Conservation (phyloP, 1,140 invertebrate species). For the Pantala flavescens region DNA sequence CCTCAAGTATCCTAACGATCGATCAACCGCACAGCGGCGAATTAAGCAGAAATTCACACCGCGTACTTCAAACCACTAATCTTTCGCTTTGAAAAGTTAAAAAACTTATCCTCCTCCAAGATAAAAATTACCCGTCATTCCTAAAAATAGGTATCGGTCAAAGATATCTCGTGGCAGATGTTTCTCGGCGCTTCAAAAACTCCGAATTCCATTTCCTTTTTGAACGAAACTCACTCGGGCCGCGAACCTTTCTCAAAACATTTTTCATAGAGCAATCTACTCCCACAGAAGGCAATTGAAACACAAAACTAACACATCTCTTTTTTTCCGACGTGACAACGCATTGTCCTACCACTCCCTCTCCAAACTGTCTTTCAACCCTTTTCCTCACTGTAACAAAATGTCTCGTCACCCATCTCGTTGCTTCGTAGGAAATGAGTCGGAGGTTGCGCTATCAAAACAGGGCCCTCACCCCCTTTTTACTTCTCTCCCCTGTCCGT, state of each 20-base stretch:
- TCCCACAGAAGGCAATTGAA: neutral
- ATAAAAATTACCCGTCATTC: too few relatives aligned
- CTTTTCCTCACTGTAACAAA: constrained; percentile 2
- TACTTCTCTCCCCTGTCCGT: neutral
- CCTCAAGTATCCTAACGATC: too few relatives aligned
- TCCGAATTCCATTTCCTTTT: too few relatives aligned
- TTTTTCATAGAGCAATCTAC: neutral
- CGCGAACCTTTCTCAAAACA: neutral
- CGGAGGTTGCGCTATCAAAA: neutral
- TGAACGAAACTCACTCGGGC: neutral
- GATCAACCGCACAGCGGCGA: too few relatives aligned
- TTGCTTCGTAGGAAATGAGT: neutral
- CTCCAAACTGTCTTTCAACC: constrained; percentile 5
- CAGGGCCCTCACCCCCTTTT: neutral
- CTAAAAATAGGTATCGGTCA: too few relatives aligned
- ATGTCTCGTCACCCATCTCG: neutral
- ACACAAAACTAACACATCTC: neutral
- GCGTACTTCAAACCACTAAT: too few relatives aligned
- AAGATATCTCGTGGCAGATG: too few relatives aligned
- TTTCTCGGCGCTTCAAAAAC: too few relatives aligned
- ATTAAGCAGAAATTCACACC: too few relatives aligned
- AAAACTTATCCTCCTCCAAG: too few relatives aligned
- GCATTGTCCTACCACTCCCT: neutral
- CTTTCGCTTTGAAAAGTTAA: too few relatives aligned
- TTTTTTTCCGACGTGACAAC: neutral